These are phyloP conservation scores for Eulemur rubriventer DNA, from an alignment of 2,797 vertebrate species.

Conservation along the genomic window DNA sequence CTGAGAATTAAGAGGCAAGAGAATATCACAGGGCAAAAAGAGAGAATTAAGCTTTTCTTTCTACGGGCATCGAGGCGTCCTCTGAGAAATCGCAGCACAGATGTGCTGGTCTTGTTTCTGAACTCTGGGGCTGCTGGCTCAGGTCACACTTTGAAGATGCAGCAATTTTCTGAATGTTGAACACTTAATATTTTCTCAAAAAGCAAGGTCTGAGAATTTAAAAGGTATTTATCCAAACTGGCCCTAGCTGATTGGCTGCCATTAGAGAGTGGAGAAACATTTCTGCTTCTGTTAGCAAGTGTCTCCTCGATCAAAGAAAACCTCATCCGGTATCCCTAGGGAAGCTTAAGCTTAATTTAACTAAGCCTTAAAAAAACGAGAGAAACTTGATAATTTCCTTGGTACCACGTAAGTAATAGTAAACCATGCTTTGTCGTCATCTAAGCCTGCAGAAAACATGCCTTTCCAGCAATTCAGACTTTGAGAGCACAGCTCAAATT, in stretches of 20 bases:
- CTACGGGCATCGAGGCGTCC: not conserved
- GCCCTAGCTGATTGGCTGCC: not conserved
- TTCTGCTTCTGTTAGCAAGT: not conserved
- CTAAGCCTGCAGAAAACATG: slow-evolving; percentile 79
- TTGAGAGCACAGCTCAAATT: slow-evolving; percentile 71
- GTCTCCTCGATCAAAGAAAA: slow-evolving; percentile 6
- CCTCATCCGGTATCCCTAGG: not conserved
- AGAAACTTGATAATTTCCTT: slow-evolving; percentile 62
- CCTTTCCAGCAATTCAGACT: slow-evolving; percentile 76
- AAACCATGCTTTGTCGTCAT: slow-evolving; percentile 66
- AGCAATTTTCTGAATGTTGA: slow-evolving; percentile 51
- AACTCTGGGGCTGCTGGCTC: slow-evolving; percentile 9
- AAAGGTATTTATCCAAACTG: slow-evolving; percentile 29
- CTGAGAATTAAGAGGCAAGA: slow-evolving; percentile 35
- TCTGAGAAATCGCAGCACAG: slow-evolving; percentile 37
- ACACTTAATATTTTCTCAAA: not conserved
- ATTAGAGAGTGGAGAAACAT: not conserved
- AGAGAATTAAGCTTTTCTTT: slow-evolving; percentile 64
- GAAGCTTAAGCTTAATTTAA: slow-evolving; percentile 44
- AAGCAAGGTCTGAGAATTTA: slow-evolving; percentile 17
- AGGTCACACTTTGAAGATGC: slow-evolving; percentile 45
- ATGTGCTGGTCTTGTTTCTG: not conserved
- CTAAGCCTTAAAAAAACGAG: slow-evolving; percentile 21
- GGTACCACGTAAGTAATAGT: slow-evolving; percentile 59
- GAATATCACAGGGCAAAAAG: slow-evolving; percentile 49